Evolutionary conservation across 2,888 invertebrate species (phyloP).

Genomic region (Aporophyla lueneburgensis): DNA sequence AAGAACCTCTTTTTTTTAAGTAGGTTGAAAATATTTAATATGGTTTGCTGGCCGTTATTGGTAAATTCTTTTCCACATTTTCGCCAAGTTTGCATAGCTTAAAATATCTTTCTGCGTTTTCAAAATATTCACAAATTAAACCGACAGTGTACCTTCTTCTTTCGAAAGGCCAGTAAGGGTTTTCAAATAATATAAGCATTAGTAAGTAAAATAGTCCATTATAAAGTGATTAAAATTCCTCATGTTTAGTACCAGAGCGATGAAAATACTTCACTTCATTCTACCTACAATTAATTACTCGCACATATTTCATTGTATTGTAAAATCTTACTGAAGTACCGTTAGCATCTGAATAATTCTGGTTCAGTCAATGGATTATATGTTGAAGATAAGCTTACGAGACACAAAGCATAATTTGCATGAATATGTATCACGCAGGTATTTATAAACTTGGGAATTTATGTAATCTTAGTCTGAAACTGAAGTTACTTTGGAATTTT

Average conservation of each 20-base stretch:
- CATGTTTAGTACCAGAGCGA: neutral
- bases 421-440: conserved; percentile 39
- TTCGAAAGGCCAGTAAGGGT: neutral
- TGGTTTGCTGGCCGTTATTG: too few relatives aligned
- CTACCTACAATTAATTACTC: neutral
- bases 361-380: conserved; percentile 42
- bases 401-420: conserved; percentile 39
- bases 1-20: too few relatives aligned
- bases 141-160: neutral
- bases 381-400: conserved; percentile 20
- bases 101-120: neutral
- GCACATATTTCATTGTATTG: neutral
- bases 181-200: neutral
- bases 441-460: conserved; percentile 24
- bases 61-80: too few relatives aligned
- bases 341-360: conserved; percentile 41
- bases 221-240: neutral
- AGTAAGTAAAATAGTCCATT: neutral
- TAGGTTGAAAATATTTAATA: too few relatives aligned
- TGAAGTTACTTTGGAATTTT: conserved; percentile 9
- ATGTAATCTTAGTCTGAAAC: conserved; percentile 24
- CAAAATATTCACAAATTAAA: neutral
- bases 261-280: neutral
- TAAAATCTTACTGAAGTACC: conserved; percentile 8
- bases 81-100: neutral